Conservation (phyloP, 1,140 invertebrate species). For the Adoxophyes honmai region DNA sequence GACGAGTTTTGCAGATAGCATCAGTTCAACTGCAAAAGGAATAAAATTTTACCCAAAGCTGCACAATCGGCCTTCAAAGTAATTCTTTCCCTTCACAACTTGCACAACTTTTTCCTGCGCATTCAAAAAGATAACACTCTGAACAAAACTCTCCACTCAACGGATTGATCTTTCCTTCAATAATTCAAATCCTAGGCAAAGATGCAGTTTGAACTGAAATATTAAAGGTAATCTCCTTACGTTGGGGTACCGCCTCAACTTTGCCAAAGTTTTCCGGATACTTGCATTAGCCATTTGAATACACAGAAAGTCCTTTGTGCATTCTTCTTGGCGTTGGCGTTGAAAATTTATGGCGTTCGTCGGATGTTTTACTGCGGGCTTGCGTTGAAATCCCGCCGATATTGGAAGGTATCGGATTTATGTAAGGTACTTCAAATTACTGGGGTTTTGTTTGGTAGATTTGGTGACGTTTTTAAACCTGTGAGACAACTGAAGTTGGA, state of each 20-base stretch:
- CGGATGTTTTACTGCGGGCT: too few relatives aligned
- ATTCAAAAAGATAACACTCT: neutral
- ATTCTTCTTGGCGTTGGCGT: neutral
- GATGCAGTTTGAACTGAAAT: conserved; percentile 39
- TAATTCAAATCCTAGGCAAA: conserved; percentile 41
- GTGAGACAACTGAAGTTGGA: too few relatives aligned
- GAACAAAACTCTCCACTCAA: neutral
- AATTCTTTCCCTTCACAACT: too few relatives aligned
- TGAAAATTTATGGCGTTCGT: neutral
- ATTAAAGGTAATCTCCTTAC: conserved; percentile 48
- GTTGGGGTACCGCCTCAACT: conserved; percentile 23
- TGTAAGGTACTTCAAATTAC: too few relatives aligned
- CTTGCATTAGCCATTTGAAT: conserved; percentile 33
- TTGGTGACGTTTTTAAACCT: too few relatives aligned
- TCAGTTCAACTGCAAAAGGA: too few relatives aligned
- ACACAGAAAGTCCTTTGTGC: conserved; percentile 25
- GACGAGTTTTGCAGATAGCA: too few relatives aligned
- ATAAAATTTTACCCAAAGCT: too few relatives aligned
- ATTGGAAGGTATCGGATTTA: too few relatives aligned
- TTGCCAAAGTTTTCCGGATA: neutral
- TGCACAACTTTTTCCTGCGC: neutral
- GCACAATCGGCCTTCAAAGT: neutral
- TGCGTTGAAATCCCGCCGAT: too few relatives aligned
- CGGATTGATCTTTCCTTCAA: conserved; percentile 20
- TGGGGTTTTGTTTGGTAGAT: too few relatives aligned